phyloP scores from a whole-genome alignment of 2,113 vertebrate genomes.

The Cardinalis cardinalis region DNA sequence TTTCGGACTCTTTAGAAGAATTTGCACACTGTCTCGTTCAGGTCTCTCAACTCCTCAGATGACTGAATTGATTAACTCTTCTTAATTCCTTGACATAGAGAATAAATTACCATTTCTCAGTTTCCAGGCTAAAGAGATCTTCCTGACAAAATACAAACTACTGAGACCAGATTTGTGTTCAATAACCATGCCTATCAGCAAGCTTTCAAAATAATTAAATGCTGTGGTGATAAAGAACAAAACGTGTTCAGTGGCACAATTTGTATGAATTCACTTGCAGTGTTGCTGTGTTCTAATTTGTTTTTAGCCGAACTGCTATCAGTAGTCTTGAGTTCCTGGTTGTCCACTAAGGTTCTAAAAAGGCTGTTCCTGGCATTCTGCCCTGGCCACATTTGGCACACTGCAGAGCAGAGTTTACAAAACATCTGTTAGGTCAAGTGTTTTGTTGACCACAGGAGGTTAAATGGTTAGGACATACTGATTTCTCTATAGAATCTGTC shows the following conservation, averaged over 20 bases:
- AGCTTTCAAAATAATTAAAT: conserved; percentile 27
- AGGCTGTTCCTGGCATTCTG: neutral
- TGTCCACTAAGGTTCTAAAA: neutral
- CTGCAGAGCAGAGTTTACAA: neutral
- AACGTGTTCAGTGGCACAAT: neutral
- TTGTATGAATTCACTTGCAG: neutral
- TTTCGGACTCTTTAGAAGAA: neutral
- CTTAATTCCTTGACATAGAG: neutral
- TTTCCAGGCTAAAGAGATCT: neutral
- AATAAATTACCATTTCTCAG: neutral
- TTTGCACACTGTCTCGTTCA: neutral
- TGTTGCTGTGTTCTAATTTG: neutral
- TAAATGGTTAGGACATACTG: neutral
- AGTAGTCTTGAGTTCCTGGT: neutral
- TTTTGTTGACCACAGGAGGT: neutral
- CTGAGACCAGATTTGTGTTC: neutral
- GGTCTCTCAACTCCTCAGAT: neutral
- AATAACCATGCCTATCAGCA: neutral
- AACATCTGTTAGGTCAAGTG: neutral
- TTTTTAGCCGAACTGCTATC: neutral
- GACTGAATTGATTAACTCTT: neutral
- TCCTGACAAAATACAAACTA: neutral
- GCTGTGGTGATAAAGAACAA: neutral
- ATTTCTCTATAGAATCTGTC: neutral
- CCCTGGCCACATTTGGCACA: neutral